phyloP scores from a whole-genome alignment of 2,888 invertebrate species.

The Alsophila aescularia region DNA sequence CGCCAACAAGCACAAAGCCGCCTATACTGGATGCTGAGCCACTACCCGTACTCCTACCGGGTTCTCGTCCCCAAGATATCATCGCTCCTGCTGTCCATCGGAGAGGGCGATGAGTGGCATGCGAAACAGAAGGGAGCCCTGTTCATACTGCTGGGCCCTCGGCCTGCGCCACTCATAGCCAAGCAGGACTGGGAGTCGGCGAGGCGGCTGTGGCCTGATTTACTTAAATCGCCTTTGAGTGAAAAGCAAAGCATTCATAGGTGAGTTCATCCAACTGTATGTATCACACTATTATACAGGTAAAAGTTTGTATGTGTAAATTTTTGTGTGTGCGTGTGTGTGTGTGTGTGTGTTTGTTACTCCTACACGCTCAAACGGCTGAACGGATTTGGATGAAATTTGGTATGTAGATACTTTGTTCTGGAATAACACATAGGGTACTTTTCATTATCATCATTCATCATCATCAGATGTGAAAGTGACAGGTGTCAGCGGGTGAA shows the following conservation, averaged over 20 bases:
- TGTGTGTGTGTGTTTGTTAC: too few relatives aligned
- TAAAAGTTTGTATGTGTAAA: too few relatives aligned
- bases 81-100: constrained; percentile 76
- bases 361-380: too few relatives aligned
- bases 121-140: constrained; percentile 87
- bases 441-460: too few relatives aligned
- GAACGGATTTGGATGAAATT: too few relatives aligned
- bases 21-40: constrained; percentile 85
- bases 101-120: constrained; percentile 77
- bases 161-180: constrained; percentile 86
- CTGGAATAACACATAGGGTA: too few relatives aligned
- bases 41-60: constrained; percentile 89
- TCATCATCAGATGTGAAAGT: too few relatives aligned
- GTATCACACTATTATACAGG: too few relatives aligned
- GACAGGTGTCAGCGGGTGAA: too few relatives aligned
- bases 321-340: too few relatives aligned
- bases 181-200: constrained; percentile 91
- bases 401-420: too few relatives aligned
- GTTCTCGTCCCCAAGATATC: constrained; percentile 86
- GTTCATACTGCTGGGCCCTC: constrained; percentile 89
- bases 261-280: constrained; percentile 44
- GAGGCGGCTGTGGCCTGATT: constrained; percentile 89
- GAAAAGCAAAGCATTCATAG: constrained; percentile 93
- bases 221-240: constrained; percentile 91
- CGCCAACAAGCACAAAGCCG: constrained; percentile 88